phyloP scores from a whole-genome alignment of 2,797 vertebrate genomes.

The Chloroceryle inda region DNA sequence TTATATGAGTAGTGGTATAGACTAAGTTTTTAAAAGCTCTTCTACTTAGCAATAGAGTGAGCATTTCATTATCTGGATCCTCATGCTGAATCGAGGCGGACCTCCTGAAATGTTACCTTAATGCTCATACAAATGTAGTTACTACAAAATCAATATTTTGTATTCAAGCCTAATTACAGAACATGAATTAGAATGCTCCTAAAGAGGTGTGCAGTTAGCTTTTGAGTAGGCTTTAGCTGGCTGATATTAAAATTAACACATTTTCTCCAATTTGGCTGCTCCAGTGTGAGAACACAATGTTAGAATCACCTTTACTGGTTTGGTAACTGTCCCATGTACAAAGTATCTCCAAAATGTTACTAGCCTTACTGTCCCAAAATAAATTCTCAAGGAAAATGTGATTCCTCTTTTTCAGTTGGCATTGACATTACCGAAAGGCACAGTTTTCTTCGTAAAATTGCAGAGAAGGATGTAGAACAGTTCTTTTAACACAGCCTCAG shows the following conservation, averaged over 20 bases:
- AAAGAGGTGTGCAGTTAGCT: constrained; percentile 27
- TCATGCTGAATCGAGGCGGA: constrained; percentile 42
- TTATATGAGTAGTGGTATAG: not conserved
- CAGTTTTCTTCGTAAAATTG: not conserved
- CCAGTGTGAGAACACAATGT: not conserved
- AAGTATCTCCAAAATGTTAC: not conserved
- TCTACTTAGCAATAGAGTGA: constrained; percentile 3
- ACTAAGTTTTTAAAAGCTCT: constrained; percentile 28
- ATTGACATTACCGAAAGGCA: not conserved
- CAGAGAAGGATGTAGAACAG: not conserved
- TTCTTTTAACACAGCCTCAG: not conserved
- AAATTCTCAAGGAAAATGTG: not conserved
- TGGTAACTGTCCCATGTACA: not conserved
- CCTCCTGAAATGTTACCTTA: constrained; percentile 55
- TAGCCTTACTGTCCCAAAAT: not conserved
- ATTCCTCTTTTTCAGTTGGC: not conserved
- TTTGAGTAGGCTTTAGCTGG: constrained; percentile 44
- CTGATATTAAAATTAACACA: constrained; percentile 22
- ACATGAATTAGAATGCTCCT: constrained; percentile 33
- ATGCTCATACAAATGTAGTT: constrained; percentile 59
- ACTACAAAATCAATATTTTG: constrained; percentile 65
- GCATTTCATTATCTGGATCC: constrained; percentile 39
- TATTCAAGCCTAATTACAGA: constrained; percentile 62
- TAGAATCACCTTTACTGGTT: not conserved
- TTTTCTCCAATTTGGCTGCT: not conserved